Evolutionary conservation across 2,113 vertebrate genomes (phyloP), one percentile per base, ranked within the genome.

Genomic region (Oncorhynchus masou): DNA sequence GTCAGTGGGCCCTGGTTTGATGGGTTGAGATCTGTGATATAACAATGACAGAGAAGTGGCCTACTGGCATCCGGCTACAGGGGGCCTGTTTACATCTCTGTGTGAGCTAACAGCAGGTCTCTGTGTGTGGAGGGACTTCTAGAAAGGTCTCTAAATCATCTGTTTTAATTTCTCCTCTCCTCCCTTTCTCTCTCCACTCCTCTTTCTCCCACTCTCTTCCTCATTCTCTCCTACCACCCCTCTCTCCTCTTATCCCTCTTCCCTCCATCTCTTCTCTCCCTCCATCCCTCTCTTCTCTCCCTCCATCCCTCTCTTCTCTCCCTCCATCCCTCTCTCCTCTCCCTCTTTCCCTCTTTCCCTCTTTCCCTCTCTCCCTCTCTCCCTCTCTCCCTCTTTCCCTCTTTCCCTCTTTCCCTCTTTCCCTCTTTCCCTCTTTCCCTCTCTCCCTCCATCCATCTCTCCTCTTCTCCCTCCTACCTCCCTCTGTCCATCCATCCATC

Each of bases 21-120:
- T 85, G 81, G 87, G 86, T 90, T 84, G 80, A 78, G 76, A 67
- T 70, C 22, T 29, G 48, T 16, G 69, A 71, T 12, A 51, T 5
- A n/a, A 34, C 15, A 34, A 25, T 15, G 67, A 67, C 22, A 19
- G 65, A 27, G 5, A 68, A 13, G 73, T 81, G 57, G 82, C 81
- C 84, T 78, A 83, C 87, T 74, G 70, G 65, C 74, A 83, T 84
- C 72, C 31, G 81, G 78, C 79, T 22, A 49, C 39, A 22, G 49
- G 22, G 22, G 51, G 7, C 13, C 24, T 65, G 82, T 89, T 83
- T 88, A 79, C 79, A 66, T n/a, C 71, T 45, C 72, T 82, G 83
- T 85, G 19, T 64, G n/a, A 22, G 60, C 22, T 8, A 64, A 64
- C 60, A 64, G 60, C 60, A 64, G 22, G 20, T 39, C 34, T 39